A percentile compares a stretch with the other conserved stretches of the same genome.
phyloP scores from a whole-genome alignment of 2,113 vertebrate genomes.

The Sminthopsis crassicaudata region DNA sequence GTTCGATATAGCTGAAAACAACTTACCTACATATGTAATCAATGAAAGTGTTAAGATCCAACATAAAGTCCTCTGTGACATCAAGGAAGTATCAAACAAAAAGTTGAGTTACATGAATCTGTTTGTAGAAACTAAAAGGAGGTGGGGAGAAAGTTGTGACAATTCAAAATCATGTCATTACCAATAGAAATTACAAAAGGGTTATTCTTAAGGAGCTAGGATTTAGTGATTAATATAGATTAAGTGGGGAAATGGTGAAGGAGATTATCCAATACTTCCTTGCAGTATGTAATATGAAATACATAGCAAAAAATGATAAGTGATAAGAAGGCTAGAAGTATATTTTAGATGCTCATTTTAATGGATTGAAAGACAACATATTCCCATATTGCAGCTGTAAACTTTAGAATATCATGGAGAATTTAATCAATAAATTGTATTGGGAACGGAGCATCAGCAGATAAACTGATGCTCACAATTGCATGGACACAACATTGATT shows the following conservation, averaged over 20 bases:
- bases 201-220: background rate
- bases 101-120: background rate
- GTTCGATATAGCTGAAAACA: background rate
- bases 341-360: background rate
- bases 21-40: background rate
- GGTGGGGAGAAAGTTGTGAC: no score
- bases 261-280: background rate
- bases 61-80: background rate
- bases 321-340: background rate
- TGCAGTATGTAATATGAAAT: background rate
- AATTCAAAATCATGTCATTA: background rate
- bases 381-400: background rate
- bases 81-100: background rate
- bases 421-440: background rate
- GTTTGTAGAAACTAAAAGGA: background rate
- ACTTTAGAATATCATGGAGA: background rate
- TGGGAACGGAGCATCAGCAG: background rate
- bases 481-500: no score
- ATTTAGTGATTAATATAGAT: background rate
- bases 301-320: background rate
- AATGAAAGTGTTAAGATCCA: background rate
- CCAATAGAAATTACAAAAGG: background rate
- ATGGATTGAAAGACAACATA: background rate
- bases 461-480: background rate
- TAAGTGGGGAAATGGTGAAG: background rate